Percentiles rank a stretch among this genome's conserved stretches.
Conservation (phyloP, 2,113 vertebrate genomes). For the Tenrec ecaudatus region DNA sequence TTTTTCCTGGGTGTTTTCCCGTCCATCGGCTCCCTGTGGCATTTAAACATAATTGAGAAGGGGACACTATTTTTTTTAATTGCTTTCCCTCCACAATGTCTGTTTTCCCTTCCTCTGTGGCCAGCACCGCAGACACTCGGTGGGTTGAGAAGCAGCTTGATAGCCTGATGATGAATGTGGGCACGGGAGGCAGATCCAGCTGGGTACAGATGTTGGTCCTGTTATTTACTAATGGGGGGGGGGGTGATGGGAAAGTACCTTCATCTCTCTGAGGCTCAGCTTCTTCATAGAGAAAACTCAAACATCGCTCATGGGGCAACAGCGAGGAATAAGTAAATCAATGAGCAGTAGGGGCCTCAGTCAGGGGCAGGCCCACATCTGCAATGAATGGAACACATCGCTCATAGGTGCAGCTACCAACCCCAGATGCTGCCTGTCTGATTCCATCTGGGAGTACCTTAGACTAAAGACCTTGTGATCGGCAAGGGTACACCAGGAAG, state of each 20-base stretch:
- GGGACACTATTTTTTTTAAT: background rate
- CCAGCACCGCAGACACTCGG: rapidly evolving
- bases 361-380: rapidly evolving
- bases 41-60: background rate
- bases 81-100: background rate
- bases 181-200: rapidly evolving
- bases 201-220: background rate
- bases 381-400: background rate
- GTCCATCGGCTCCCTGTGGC: slow-evolving; percentile 39
- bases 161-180: rapidly evolving
- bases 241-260: background rate
- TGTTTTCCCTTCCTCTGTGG: background rate
- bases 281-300: background rate
- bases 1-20: background rate
- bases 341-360: rapidly evolving
- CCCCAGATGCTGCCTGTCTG: background rate
- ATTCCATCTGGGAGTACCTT: background rate
- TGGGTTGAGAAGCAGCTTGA: background rate
- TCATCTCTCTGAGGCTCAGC: background rate
- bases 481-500: background rate
- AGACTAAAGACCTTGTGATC: background rate
- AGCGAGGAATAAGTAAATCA: background rate
- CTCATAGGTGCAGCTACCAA: background rate
- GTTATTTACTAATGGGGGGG: too few species aligned
- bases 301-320: background rate